These are phyloP conservation scores for Coelopa frigida DNA, from an alignment of 1,140 invertebrate genomes.

Conservation along the genomic window DNA sequence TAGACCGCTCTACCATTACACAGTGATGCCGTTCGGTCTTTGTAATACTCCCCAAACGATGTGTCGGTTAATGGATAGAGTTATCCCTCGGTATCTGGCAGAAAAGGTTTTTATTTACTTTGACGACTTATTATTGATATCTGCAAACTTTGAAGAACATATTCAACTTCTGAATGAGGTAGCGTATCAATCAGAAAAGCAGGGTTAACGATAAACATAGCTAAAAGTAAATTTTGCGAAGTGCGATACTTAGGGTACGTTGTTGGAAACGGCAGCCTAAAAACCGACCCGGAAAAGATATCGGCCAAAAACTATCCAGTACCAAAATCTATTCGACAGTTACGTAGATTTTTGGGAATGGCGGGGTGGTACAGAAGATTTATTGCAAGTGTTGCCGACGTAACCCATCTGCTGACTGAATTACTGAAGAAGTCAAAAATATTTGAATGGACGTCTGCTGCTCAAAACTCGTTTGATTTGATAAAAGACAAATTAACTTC, in stretches of 20 bases:
- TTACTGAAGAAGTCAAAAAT: constrained; percentile 5
- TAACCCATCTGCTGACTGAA: background rate
- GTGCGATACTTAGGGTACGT: constrained; percentile 39
- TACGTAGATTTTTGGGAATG: constrained; percentile 46
- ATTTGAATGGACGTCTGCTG: constrained; percentile 11
- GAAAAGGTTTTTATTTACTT: background rate
- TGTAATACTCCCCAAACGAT: background rate
- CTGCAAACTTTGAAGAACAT: constrained; percentile 9
- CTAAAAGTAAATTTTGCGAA: background rate
- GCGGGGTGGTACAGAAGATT: constrained; percentile 43
- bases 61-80: background rate
- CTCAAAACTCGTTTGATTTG: constrained; percentile 29
- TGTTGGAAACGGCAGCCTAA: constrained; percentile 30
- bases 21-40: background rate
- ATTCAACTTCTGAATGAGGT: constrained; percentile 16
- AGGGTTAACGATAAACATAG: constrained; percentile 14
- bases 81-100: background rate
- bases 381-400: constrained; percentile 26
- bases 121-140: background rate
- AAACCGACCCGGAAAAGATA: constrained; percentile 30
- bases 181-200: constrained; percentile 13
- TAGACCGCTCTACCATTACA: background rate
- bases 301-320: constrained; percentile 10
- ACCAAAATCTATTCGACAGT: constrained; percentile 19
- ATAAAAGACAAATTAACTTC: constrained; percentile 18